Percentiles rank a stretch among this genome's conserved stretches.
These are phyloP conservation scores for Buathra laborator DNA, from an alignment of 2,888 invertebrate genomes.

Conservation along the genomic window DNA sequence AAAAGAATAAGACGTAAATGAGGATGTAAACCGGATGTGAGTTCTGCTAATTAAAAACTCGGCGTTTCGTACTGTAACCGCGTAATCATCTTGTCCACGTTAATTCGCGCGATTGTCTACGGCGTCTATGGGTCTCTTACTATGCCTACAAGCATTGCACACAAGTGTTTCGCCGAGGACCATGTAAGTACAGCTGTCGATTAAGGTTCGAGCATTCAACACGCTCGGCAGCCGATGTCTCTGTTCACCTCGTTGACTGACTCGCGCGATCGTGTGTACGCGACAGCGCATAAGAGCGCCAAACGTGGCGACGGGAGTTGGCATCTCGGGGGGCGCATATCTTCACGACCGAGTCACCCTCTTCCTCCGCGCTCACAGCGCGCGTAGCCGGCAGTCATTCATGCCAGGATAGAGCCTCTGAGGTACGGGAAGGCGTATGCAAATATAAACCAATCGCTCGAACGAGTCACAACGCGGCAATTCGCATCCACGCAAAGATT, in stretches of 20 bases:
- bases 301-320: slow-evolving; percentile 27
- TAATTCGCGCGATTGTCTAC: neutral
- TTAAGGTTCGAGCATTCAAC: slow-evolving; percentile 15
- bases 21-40: too few relatives aligned
- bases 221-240: neutral
- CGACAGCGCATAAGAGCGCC: slow-evolving; percentile 17
- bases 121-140: neutral
- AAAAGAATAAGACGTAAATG: neutral
- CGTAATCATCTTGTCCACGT: slow-evolving; percentile 1
- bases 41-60: neutral
- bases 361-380: slow-evolving; percentile 3
- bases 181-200: slow-evolving; percentile 23
- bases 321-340: slow-evolving; percentile 23
- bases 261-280: neutral
- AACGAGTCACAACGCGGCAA: neutral
- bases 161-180: slow-evolving; percentile 17
- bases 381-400: slow-evolving; percentile 45
- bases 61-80: neutral
- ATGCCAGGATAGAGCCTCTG: slow-evolving; percentile 5
- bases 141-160: neutral
- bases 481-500: neutral
- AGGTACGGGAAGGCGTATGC: slow-evolving; percentile 35
- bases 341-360: slow-evolving; percentile 43
- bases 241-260: neutral
- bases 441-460: slow-evolving; percentile 18